Percentiles rank a stretch among this genome's conserved stretches.
phyloP scores from a whole-genome alignment of 2,113 vertebrate species.

The Notechis scutatus region DNA sequence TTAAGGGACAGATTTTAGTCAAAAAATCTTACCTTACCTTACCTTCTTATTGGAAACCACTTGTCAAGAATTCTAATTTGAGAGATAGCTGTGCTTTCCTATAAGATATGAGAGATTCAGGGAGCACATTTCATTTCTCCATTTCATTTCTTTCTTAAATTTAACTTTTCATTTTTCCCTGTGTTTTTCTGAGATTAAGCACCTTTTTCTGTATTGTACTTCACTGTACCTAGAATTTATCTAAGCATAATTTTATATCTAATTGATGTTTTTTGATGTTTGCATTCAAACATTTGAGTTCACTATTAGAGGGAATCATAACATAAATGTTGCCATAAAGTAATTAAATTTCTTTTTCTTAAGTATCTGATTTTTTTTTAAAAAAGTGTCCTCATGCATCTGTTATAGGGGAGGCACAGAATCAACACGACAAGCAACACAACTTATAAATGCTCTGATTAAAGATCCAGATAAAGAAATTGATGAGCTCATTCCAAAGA shows the following conservation, averaged over 20 bases:
- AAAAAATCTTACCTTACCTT: neutral
- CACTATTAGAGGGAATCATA: neutral
- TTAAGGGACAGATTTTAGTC: neutral
- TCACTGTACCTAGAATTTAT: too few species aligned
- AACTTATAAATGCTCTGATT: conserved; percentile 96
- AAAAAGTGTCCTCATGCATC: neutral
- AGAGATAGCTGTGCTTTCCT: neutral
- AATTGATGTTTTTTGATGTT: neutral
- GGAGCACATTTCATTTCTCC: neutral
- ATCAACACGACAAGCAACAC: conserved; percentile 95
- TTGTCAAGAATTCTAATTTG: neutral
- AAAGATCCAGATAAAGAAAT: conserved; percentile 99
- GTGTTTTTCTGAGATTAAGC: neutral
- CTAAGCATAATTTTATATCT: neutral
- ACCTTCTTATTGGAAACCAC: neutral
- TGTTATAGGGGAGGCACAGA: conserved; percentile 90
- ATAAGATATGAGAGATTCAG: neutral
- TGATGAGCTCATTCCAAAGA: conserved; percentile 97
- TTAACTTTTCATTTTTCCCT: neutral
- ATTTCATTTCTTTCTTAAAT: neutral
- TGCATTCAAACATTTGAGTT: neutral
- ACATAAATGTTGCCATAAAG: neutral
- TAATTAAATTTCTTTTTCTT: neutral
- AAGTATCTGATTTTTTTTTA: neutral
- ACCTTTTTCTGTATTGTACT: neutral